Percentiles rank a stretch among this genome's conserved stretches.
These are phyloP conservation scores for Linepithema humile DNA, from an alignment of 1,140 invertebrate species.

Conservation along the genomic window DNA sequence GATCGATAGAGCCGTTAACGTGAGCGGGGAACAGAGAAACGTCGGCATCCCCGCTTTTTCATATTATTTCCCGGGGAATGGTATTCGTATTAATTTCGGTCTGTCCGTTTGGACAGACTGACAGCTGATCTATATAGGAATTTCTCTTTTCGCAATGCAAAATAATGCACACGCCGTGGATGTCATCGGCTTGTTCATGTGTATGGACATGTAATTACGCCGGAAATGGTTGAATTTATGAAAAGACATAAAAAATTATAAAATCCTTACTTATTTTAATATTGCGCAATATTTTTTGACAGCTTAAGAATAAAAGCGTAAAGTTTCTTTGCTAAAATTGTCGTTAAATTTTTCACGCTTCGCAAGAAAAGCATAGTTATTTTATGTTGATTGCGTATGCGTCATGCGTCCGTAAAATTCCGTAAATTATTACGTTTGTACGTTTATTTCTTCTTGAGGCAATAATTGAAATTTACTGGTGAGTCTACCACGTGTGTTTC, in stretches of 20 bases:
- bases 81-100: conserved; percentile 40
- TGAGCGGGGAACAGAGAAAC: background rate
- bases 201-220: background rate
- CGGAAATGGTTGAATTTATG: background rate
- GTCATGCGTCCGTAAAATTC: background rate
- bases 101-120: conserved; percentile 23
- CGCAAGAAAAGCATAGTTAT: background rate
- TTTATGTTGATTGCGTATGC: background rate
- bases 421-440: too few species aligned
- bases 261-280: background rate
- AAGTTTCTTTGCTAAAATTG: background rate
- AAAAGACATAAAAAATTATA: background rate
- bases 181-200: background rate
- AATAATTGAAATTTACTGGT: background rate
- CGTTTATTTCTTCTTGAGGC: background rate
- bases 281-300: background rate
- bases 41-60: conserved; percentile 19
- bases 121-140: conserved; percentile 12
- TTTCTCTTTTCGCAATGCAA: conserved; percentile 28
- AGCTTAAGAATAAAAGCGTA: background rate
- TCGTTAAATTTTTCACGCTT: background rate
- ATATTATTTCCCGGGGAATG: conserved; percentile 16
- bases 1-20: conserved; percentile 55
- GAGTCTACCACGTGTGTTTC: background rate
- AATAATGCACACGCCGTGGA: conserved; percentile 1